These are phyloP conservation scores for Caerostris darwini DNA, from an alignment of 1,140 invertebrate genomes.

Conservation along the genomic window DNA sequence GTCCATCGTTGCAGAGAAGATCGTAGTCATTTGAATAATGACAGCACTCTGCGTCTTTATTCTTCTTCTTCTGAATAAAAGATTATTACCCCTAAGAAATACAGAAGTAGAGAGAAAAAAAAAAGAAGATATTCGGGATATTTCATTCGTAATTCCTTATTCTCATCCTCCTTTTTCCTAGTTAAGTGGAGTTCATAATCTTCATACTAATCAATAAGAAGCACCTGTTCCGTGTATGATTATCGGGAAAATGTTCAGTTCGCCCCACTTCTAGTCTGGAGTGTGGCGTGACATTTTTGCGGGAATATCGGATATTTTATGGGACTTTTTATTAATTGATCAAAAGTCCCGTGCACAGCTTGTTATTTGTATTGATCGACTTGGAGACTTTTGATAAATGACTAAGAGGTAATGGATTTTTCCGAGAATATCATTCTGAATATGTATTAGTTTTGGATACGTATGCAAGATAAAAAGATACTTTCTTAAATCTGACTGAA, in stretches of 20 bases:
- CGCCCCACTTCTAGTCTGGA: background rate
- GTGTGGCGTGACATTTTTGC: background rate
- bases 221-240: constrained; percentile 47
- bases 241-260: background rate
- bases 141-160: background rate
- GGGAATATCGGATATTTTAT: background rate
- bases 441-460: too few relatives aligned
- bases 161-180: background rate
- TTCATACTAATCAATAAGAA: constrained; percentile 54
- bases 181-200: constrained; percentile 18
- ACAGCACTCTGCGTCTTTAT: constrained; percentile 45
- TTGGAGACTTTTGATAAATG: background rate
- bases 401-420: background rate
- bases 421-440: background rate
- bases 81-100: constrained; percentile 47
- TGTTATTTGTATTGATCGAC: background rate
- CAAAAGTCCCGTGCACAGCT: background rate
- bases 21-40: constrained; percentile 66
- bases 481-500: too few relatives aligned
- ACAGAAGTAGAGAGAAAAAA: background rate
- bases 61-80: constrained; percentile 20
- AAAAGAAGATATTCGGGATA: background rate
- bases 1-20: background rate
- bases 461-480: too few relatives aligned
- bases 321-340: background rate